Conservation (phyloP, 2,113 vertebrate genomes). For the Anser brachyrhynchus region DNA sequence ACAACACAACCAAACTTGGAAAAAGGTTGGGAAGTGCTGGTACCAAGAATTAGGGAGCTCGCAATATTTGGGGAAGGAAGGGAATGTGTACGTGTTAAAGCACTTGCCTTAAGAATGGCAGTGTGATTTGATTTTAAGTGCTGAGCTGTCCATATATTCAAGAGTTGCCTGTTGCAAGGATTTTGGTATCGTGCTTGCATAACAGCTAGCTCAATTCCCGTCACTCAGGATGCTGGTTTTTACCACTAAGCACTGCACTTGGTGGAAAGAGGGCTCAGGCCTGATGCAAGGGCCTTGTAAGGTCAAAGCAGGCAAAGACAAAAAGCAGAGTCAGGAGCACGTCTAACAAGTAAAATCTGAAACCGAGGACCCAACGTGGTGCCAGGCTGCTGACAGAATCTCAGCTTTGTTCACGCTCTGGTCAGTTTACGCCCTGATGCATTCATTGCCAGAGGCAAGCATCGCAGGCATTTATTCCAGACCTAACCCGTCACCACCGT, state of each 20-base stretch:
- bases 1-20: accelerated
- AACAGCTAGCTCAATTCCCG: accelerated
- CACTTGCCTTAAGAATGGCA: accelerated
- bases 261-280: background rate
- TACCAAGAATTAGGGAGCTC: accelerated
- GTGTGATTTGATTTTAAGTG: background rate
- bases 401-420: accelerated
- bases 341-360: background rate
- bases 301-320: background rate
- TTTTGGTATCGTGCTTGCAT: accelerated
- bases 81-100: background rate
- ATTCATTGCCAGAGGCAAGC: background rate
- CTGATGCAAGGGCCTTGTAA: background rate
- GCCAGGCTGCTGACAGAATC: background rate
- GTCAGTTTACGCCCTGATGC: accelerated
- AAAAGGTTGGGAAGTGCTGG: background rate
- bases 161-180: background rate
- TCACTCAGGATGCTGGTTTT: background rate
- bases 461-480: accelerated
- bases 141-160: background rate
- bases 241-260: background rate
- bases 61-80: background rate
- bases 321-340: background rate
- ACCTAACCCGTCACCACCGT: no score
- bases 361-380: accelerated